Percentiles rank a stretch among this genome's conserved stretches.
phyloP scores from a whole-genome alignment of 2,888 invertebrate species.

The Sthenelais limicola region DNA sequence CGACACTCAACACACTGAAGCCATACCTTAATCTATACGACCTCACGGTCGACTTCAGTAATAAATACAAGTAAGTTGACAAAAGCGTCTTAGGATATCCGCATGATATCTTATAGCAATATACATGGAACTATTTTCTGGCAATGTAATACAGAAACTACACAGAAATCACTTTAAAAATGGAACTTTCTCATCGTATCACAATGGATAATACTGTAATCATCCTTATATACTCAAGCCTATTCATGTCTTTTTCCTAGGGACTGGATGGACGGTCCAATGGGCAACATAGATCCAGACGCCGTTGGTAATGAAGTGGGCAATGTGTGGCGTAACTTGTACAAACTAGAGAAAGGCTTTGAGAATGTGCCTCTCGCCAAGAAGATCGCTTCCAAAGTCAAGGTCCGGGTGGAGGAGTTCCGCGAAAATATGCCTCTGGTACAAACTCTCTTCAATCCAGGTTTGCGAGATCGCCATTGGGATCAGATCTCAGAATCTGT shows the following conservation, averaged over 20 bases:
- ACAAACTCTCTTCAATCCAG: constrained; percentile 93
- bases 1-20: constrained; percentile 81
- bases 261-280: constrained; percentile 87
- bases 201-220: too few relatives aligned
- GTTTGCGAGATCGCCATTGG: constrained; percentile 86
- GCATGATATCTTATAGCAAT: too few relatives aligned
- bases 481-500: constrained; percentile 94
- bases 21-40: constrained; percentile 92
- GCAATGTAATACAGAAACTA: too few relatives aligned
- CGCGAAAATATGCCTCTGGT: constrained; percentile 87
- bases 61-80: constrained; percentile 78
- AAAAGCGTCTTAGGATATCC: too few relatives aligned
- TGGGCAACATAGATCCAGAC: constrained; percentile 90
- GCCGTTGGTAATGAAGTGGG: constrained; percentile 86
- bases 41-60: constrained; percentile 87
- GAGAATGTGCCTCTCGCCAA: constrained; percentile 82
- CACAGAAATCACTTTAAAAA: too few relatives aligned
- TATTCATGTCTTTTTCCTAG: too few relatives aligned
- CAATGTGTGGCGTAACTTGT: constrained; percentile 82
- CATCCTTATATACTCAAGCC: too few relatives aligned
- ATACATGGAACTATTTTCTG: too few relatives aligned
- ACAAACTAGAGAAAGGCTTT: constrained; percentile 91
- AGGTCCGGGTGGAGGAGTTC: constrained; percentile 87
- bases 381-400: constrained; percentile 81
- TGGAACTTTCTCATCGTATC: too few relatives aligned